phyloP scores from a whole-genome alignment of 2,888 invertebrate species.

The Ichneumoninae sp. region DNA sequence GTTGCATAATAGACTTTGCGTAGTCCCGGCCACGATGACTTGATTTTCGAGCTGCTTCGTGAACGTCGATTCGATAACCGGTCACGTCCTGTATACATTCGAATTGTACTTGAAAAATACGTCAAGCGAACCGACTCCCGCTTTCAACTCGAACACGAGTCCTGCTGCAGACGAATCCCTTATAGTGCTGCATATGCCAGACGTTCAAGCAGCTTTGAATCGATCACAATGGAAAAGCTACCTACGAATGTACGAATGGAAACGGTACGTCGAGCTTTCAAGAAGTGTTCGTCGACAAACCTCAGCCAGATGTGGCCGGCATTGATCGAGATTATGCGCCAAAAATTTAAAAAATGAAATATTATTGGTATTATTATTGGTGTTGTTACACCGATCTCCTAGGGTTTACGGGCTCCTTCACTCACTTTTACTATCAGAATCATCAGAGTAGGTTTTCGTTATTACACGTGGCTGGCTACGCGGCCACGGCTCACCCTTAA shows the following conservation, averaged over 20 bases:
- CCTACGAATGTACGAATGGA: not conserved
- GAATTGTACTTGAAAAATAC: constrained; percentile 52
- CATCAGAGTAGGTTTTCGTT: too few species aligned
- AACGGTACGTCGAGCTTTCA: constrained; percentile 5
- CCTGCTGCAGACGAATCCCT: not conserved
- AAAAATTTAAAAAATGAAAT: too few species aligned
- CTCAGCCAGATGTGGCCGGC: not conserved
- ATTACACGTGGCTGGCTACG: too few species aligned
- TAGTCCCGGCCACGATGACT: constrained; percentile 27
- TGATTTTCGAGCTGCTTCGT: constrained; percentile 47
- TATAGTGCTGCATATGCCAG: not conserved
- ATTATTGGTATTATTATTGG: too few species aligned
- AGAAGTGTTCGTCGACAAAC: not conserved
- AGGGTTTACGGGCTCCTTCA: too few species aligned
- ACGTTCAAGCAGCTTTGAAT: not conserved
- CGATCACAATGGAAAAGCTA: not conserved
- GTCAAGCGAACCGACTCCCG: constrained; percentile 10
- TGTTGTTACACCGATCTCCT: too few species aligned
- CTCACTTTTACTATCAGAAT: too few species aligned
- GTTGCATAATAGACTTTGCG: constrained; percentile 5
- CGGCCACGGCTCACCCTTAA: too few species aligned
- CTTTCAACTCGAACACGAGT: constrained; percentile 28
- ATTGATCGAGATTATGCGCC: not conserved
- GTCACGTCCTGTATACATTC: constrained; percentile 58
- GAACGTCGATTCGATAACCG: constrained; percentile 35